Conservation (phyloP, 2,888 invertebrate species). For the Parnassius apollo region DNA sequence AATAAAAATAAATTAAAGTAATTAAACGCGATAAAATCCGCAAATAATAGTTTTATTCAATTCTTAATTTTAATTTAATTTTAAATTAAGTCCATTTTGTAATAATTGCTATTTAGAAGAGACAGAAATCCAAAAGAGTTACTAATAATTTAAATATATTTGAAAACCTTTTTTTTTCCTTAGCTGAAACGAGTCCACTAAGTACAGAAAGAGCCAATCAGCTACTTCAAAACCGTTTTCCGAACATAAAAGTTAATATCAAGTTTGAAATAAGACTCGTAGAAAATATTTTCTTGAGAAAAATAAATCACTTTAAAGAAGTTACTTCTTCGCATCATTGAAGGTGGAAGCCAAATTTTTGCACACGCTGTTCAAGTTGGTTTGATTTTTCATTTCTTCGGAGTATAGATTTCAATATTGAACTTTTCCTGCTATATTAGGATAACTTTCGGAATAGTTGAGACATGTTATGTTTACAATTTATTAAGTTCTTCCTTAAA, state of each 20-base stretch:
- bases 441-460: constrained; percentile 22
- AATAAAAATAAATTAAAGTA: no score
- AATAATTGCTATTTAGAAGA: no score
- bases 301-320: constrained; percentile 70
- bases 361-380: constrained; percentile 69
- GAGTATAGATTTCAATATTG: constrained; percentile 76
- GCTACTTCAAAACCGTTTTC: constrained; percentile 52
- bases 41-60: no score
- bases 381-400: constrained; percentile 62
- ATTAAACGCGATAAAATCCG: no score
- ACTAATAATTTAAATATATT: no score
- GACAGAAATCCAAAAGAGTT: no score
- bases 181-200: not conserved
- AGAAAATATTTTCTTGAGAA: constrained; percentile 63
- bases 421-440: constrained; percentile 57
- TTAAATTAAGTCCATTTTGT: no score
- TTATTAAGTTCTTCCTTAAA: not conserved
- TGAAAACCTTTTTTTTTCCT: not conserved
- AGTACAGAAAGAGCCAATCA: constrained; percentile 50
- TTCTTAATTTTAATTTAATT: no score
- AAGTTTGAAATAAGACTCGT: constrained; percentile 23
- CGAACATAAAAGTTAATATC: constrained; percentile 23
- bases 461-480: not conserved
- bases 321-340: constrained; percentile 61
- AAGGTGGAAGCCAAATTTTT: constrained; percentile 67